Percentiles rank a stretch among this genome's conserved stretches.
Evolutionary conservation across 2,797 vertebrate genomes (phyloP).

Genomic region (Florisuga fusca): DNA sequence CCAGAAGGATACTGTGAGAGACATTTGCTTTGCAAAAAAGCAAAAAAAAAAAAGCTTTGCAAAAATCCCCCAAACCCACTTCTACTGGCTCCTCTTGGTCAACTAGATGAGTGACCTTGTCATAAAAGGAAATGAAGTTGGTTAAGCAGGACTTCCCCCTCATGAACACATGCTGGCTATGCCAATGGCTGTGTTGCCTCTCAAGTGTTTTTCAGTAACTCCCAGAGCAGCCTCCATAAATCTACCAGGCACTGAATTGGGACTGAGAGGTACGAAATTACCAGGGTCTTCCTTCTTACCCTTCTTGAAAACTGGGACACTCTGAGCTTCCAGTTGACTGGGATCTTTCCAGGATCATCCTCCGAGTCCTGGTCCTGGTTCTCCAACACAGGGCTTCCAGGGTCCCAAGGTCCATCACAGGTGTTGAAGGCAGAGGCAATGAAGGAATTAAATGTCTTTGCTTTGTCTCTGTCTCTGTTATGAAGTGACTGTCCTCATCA

Average conservation of each 20-base stretch:
- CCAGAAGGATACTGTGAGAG: background rate
- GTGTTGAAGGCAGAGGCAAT: background rate
- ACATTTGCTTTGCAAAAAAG: no score
- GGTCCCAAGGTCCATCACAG: fast-evolving
- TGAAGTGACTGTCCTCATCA: background rate
- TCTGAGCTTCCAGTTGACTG: background rate
- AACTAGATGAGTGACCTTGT: background rate
- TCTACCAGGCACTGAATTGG: background rate
- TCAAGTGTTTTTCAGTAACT: background rate
- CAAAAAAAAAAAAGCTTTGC: background rate
- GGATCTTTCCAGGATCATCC: background rate
- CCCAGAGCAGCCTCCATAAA: background rate
- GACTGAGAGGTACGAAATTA: background rate
- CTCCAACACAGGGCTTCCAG: no score
- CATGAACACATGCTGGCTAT: fast-evolving
- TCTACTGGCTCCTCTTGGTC: background rate
- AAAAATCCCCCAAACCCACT: background rate
- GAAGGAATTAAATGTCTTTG: no score
- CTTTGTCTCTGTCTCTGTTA: background rate
- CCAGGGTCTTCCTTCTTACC: background rate
- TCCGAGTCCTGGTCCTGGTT: fast-evolving
- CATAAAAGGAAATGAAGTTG: background rate
- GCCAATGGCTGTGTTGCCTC: background rate
- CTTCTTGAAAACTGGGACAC: background rate
- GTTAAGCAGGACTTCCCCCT: background rate